Percentiles rank a stretch among this genome's conserved stretches.
These are phyloP conservation scores for Eulimnadia texana DNA, from an alignment of 1,140 invertebrate genomes.

Conservation along the genomic window DNA sequence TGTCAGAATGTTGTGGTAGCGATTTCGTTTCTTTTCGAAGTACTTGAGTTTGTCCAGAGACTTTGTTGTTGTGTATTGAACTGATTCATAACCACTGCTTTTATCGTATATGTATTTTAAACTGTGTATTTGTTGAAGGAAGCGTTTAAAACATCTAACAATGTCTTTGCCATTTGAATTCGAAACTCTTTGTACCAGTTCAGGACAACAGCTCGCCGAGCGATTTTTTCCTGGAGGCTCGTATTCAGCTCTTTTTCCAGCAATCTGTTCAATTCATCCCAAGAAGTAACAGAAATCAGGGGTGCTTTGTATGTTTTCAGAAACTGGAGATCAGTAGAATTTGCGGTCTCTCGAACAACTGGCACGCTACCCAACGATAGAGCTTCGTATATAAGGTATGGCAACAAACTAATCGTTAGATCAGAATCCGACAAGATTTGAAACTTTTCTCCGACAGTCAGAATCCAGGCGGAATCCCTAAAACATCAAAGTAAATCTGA, in stretches of 20 bases:
- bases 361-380: neutral
- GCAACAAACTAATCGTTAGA: neutral
- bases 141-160: neutral
- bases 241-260: neutral
- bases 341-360: neutral
- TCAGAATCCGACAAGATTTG: neutral
- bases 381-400: neutral
- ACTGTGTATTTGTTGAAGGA: neutral
- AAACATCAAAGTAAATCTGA: no score
- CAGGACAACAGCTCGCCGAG: neutral
- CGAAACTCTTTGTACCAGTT: neutral
- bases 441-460: neutral
- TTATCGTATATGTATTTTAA: no score
- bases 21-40: no score
- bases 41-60: no score
- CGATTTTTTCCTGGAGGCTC: neutral
- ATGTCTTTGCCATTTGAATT: neutral
- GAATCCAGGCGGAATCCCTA: no score
- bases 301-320: neutral
- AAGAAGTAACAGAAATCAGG: neutral
- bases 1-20: no score
- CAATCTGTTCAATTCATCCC: no score
- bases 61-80: no score
- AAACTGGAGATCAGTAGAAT: neutral
- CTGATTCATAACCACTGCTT: no score